phyloP scores from a whole-genome alignment of 1,140 invertebrate species.

The Eurosta solidaginis region DNA sequence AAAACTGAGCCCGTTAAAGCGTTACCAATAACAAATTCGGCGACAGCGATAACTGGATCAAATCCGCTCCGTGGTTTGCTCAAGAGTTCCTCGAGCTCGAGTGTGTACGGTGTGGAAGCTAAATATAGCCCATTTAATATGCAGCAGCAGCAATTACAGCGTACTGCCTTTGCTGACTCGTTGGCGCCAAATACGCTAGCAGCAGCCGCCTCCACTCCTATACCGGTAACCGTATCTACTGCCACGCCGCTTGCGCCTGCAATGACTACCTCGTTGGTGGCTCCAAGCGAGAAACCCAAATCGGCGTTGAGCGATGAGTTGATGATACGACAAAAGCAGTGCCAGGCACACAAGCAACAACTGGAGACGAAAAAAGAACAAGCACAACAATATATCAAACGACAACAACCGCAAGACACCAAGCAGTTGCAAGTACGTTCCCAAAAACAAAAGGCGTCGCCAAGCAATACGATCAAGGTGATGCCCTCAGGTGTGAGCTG shows the following conservation, averaged over 20 bases:
- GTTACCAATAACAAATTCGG: not conserved
- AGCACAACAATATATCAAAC: not conserved
- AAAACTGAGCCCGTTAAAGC: not conserved
- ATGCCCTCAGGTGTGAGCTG: too few species aligned
- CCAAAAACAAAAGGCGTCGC: not conserved
- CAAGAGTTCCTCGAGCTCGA: conserved; percentile 40
- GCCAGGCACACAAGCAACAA: conserved; percentile 17
- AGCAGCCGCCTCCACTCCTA: not conserved
- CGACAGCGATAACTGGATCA: not conserved
- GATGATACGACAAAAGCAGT: conserved; percentile 33
- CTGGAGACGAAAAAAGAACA: conserved; percentile 30
- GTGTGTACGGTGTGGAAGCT: conserved; percentile 30
- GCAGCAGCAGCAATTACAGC: not conserved
- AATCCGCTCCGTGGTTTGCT: conserved; percentile 32
- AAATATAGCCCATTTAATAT: conserved; percentile 39
- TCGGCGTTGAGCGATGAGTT: conserved; percentile 35
- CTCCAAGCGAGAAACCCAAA: conserved; percentile 22
- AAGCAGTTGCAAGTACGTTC: not conserved
- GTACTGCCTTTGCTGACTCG: not conserved
- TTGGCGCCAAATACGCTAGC: not conserved
- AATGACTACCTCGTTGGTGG: conserved; percentile 35
- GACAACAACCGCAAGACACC: not conserved
- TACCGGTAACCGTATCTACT: not conserved
- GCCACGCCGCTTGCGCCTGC: not conserved
- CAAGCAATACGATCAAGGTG: not conserved